phyloP scores from a whole-genome alignment of 1,140 invertebrate genomes.

The Pogonus chalceus region DNA sequence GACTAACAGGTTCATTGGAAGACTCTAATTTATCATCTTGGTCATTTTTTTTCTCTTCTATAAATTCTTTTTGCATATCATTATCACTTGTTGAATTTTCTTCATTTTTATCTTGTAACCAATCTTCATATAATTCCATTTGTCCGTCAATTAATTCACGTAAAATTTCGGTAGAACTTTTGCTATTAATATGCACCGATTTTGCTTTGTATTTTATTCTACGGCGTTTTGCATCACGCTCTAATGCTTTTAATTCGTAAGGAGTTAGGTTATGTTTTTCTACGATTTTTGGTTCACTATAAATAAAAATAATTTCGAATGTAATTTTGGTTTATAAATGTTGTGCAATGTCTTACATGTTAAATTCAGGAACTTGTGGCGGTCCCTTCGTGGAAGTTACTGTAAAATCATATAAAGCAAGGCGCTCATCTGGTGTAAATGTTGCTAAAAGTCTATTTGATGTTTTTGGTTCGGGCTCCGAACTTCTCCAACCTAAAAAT shows the following conservation, averaged over 20 bases:
- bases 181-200: slow-evolving; percentile 50
- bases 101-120: slow-evolving; percentile 12
- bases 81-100: not conserved
- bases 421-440: slow-evolving; percentile 42
- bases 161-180: slow-evolving; percentile 50
- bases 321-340: not conserved
- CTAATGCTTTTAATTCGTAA: slow-evolving; percentile 43
- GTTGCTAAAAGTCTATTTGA: slow-evolving; percentile 40
- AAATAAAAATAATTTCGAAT: not conserved
- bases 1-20: not conserved
- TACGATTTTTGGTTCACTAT: slow-evolving; percentile 10
- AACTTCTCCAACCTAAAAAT: slow-evolving; percentile 32
- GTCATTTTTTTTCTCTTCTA: not conserved
- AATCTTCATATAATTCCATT: slow-evolving; percentile 30
- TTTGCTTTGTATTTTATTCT: slow-evolving; percentile 44
- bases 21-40: not conserved
- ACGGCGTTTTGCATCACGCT: slow-evolving; percentile 51
- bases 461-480: slow-evolving; percentile 42
- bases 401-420: slow-evolving; percentile 40
- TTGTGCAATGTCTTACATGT: slow-evolving; percentile 24
- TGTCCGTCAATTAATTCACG: slow-evolving; percentile 53
- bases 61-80: not conserved
- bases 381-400: slow-evolving; percentile 34
- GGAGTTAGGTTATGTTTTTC: slow-evolving; percentile 22
- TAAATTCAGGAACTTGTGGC: slow-evolving; percentile 26